phyloP scores from a whole-genome alignment of 2,113 vertebrate species.

The Indicator maculatus region DNA sequence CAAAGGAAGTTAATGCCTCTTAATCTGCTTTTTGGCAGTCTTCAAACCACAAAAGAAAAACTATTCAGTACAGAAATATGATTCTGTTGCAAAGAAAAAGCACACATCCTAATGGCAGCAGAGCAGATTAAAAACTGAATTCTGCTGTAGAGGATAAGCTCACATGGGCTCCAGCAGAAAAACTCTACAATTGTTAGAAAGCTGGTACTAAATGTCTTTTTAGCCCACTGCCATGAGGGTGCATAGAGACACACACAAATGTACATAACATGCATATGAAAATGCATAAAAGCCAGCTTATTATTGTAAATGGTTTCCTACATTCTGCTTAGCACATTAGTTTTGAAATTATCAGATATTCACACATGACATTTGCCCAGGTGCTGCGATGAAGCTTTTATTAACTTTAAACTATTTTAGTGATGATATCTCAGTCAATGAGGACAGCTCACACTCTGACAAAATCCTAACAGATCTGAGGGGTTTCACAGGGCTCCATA shows the following conservation, averaged over 20 bases:
- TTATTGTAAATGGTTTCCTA: not conserved
- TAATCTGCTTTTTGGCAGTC: constrained; percentile 32
- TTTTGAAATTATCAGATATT: not conserved
- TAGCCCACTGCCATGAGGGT: not conserved
- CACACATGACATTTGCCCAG: not conserved
- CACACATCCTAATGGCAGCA: not conserved
- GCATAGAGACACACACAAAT: not conserved
- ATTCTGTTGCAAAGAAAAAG: constrained; percentile 8
- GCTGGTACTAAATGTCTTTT: constrained; percentile 3
- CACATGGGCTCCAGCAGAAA: not conserved
- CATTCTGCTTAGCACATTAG: not conserved
- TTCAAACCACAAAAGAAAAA: constrained; percentile 18
- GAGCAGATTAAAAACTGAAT: constrained; percentile 24
- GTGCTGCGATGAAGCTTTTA: not conserved
- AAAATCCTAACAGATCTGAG: not conserved
- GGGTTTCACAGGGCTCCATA: not conserved
- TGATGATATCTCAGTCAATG: not conserved
- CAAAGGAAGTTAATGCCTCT: constrained; percentile 14
- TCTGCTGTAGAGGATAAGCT: constrained; percentile 31
- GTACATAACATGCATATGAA: not conserved
- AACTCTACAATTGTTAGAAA: not conserved
- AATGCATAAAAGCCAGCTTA: not conserved
- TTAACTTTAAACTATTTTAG: not conserved
- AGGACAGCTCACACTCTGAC: not conserved
- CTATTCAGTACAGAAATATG: not conserved